Evolutionary conservation across 2,888 invertebrate species (phyloP), one percentile per base, ranked within the genome.

Genomic region (Opisthograptis luteolata): DNA sequence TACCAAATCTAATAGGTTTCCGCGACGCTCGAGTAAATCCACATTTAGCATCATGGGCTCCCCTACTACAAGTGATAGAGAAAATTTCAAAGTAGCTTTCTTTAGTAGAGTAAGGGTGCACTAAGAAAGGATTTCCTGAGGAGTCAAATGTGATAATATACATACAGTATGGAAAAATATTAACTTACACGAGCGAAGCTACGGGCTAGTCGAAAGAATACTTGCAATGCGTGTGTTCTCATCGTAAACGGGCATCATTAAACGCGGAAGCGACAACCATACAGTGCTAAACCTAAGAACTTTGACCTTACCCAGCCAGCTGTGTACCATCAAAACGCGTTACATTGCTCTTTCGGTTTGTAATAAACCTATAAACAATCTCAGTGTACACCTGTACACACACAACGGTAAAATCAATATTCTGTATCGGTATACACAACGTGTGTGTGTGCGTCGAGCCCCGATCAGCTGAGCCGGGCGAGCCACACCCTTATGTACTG

Each of bases 211-310:
- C n/a, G n/a, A n/a, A n/a, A n/a, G n/a, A n/a, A n/a, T n/a, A n/a
- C n/a, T n/a, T n/a, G n/a, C n/a, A 36, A 37, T 9, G 24, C 10
- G 22, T 31, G 17, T n/a, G 12, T 22, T 30, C 28, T 6, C 14
- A 39, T 24, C 22, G 40, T 39, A 44, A 50, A 35, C 31, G 30
- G 43, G 53, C 57, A 48, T 50, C 37, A 41, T 34, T 24, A 42
- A 31, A 41, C 19, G 14, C 42, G 52, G 39, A 54, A 47, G 35
- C 35, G 28, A 32, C n/a, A 32, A 20, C 14, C n/a, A 10, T 15
- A 24, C 8, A 13, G 13, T 13, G 12, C 27, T 1, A 35, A 25
- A 19, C 35, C 24, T 15, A 9, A 37, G 40, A 50, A 41, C 43
- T 44, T 41, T 36, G 47, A 48, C 47, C 43, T 55, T 32, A 36